A percentile compares a stretch with the other conserved stretches of the same genome.
phyloP scores from a whole-genome alignment of 1,140 invertebrate species.

The Acyrthosiphon pisum region DNA sequence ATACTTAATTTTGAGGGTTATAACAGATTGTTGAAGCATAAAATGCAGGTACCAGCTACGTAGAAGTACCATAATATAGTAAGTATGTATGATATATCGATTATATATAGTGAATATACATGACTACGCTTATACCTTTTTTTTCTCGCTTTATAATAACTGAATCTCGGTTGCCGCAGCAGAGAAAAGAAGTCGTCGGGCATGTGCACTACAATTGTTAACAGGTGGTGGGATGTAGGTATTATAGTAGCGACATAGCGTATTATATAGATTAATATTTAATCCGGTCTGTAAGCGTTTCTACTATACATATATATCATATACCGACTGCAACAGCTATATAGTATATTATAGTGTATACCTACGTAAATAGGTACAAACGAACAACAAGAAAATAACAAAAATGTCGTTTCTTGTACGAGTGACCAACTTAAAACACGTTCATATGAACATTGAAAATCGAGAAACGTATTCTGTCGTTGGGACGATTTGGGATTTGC shows the following conservation, averaged over 20 bases:
- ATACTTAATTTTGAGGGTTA: neutral
- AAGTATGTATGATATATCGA: too few relatives aligned
- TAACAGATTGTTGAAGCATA: neutral
- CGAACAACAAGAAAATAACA: neutral
- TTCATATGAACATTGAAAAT: neutral
- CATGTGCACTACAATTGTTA: neutral
- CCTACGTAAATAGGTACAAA: neutral
- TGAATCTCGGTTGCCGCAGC: neutral
- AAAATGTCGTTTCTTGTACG: neutral
- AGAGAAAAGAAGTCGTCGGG: conserved; percentile 6
- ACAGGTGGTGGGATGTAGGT: neutral
- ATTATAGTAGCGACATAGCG: too few relatives aligned
- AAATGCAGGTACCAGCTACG: neutral
- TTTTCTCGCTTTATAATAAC: neutral
- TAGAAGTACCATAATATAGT: too few relatives aligned
- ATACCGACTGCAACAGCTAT: neutral
- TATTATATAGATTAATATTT: conserved; percentile 15
- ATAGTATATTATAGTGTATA: neutral
- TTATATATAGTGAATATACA: neutral
- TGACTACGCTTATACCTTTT: neutral
- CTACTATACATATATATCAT: neutral
- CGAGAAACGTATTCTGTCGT: neutral
- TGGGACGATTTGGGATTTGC: neutral
- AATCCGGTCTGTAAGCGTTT: conserved; percentile 1
- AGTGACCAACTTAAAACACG: neutral